Base-by-base conservation (phyloP, 2,113 vertebrate genomes). In the Cynopterus brachyotis region DNA sequence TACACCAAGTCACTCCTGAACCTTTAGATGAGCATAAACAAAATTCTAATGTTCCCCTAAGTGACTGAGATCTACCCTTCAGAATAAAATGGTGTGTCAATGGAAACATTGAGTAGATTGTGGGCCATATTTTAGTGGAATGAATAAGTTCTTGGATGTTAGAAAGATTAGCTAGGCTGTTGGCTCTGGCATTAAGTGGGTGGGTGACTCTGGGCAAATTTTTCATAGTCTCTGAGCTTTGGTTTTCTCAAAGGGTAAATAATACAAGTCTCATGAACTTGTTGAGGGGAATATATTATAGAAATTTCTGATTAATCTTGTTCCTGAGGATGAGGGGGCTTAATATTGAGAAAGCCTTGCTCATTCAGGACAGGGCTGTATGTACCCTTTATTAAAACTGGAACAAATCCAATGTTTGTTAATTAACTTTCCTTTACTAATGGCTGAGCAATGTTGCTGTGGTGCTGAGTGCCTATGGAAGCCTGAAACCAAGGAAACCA, bases 401-500 rank as follows among this genome's bases (percentile, higher is more conserved):
- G 59, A 78, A 53, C 26, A 66, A 95, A 66, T 30, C 45, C 62
- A 67, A 22, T 50, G 15, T 78, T 60, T 80, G 59, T 83, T 96
- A 80, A 85, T 91, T 67, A 76, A 69, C 26, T 79, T 88, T 86
- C 15, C 10, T 70, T 78, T 83, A 60, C 45, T 79, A 47, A 82
- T 0, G 0, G 35, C 62, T 67, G 66, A 30, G 22, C 32, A n/a
- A 35, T 2, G n/a, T 70, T 66, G 26, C 87, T 16, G 32, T 16
- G 15, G 40, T 16, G 84, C 88, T 50, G 32, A 78, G 70, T 16
- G 9, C 69, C 76, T 13, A 0, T 1, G 30, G 92, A 69, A 91
- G 66, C 64, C 70, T 50, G 96, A 90, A 97, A 78, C 92, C 94
- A 6, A 53, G 94, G 96, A 90, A 96, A 95, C 78, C 28, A 73